Conservation (phyloP, 2,888 invertebrate genomes). For the Metellina segmentata region DNA sequence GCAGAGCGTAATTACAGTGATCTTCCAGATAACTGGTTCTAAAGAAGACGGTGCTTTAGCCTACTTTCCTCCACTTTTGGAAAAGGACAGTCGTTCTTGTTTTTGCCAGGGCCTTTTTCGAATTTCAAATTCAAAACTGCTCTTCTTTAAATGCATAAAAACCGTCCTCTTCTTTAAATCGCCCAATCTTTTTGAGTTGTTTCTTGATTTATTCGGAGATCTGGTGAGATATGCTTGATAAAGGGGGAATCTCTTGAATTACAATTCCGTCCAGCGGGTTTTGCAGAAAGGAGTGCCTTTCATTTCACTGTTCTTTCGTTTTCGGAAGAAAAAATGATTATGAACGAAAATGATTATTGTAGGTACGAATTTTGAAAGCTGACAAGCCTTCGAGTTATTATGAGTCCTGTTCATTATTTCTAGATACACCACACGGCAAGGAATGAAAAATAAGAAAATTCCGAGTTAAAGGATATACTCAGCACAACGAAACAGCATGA, state of each 20-base stretch:
- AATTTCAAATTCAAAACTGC: not conserved
- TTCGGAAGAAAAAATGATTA: too few species aligned
- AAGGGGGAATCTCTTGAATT: not conserved
- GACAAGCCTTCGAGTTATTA: too few species aligned
- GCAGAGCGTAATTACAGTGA: slow-evolving; percentile 54
- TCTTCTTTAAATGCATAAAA: not conserved
- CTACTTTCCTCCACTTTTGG: slow-evolving; percentile 10
- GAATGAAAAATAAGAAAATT: too few species aligned
- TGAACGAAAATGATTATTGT: too few species aligned
- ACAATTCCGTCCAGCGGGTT: not conserved
- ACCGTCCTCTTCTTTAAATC: too few species aligned
- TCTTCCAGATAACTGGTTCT: slow-evolving; percentile 49
- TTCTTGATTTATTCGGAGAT: not conserved
- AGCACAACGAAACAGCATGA: too few species aligned
- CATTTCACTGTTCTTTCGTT: too few species aligned
- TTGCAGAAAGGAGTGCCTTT: too few species aligned
- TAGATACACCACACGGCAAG: too few species aligned
- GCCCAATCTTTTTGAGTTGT: not conserved
- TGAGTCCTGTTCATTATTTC: too few species aligned
- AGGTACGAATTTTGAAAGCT: too few species aligned
- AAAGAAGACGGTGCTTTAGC: slow-evolving; percentile 50
- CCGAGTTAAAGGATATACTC: too few species aligned
- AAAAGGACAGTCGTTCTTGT: slow-evolving; percentile 33
- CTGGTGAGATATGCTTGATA: not conserved
- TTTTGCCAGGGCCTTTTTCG: slow-evolving; percentile 2